These are phyloP conservation scores for Coilia nasus DNA, from an alignment of 2,797 vertebrate species.

Conservation along the genomic window DNA sequence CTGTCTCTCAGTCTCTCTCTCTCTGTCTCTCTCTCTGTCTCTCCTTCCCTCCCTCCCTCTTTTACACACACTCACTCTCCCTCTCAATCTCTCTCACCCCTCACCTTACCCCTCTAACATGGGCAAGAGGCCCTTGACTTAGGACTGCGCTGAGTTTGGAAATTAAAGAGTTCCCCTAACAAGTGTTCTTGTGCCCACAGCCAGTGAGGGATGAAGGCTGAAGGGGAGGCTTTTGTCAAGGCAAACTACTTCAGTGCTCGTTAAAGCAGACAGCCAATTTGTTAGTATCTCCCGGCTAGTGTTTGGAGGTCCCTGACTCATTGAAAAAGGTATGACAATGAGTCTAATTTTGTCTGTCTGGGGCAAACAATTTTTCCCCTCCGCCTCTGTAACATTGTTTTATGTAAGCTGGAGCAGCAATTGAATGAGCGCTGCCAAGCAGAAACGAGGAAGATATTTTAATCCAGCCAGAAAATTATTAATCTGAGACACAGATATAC, in stretches of 20 bases:
- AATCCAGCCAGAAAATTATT: neutral
- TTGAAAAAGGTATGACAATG: neutral
- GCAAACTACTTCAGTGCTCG: slow-evolving; percentile 17
- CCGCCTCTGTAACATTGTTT: neutral
- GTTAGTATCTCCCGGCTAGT: slow-evolving; percentile 1
- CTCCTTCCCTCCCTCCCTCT: slow-evolving; percentile 21
- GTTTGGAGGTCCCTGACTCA: slow-evolving; percentile 4
- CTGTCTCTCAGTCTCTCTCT: neutral
- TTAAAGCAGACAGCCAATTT: slow-evolving; percentile 3
- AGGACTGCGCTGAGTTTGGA: neutral
- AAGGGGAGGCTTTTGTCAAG: slow-evolving; percentile 28
- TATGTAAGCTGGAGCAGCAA: neutral
- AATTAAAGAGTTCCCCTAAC: neutral
- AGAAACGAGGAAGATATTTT: neutral
- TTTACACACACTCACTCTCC: neutral
- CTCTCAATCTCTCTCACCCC: neutral
- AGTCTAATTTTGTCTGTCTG: neutral
- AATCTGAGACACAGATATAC: too few relatives aligned
- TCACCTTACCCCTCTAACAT: neutral
- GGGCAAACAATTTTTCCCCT: neutral
- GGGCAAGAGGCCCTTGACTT: slow-evolving; percentile 21
- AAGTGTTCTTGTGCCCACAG: slow-evolving; percentile 16
- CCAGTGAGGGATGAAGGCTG: slow-evolving; percentile 26
- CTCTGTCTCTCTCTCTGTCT: neutral
- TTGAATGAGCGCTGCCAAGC: neutral